phyloP scores from a whole-genome alignment of 1,140 invertebrate species.

The Pachypeltis micranthus region DNA sequence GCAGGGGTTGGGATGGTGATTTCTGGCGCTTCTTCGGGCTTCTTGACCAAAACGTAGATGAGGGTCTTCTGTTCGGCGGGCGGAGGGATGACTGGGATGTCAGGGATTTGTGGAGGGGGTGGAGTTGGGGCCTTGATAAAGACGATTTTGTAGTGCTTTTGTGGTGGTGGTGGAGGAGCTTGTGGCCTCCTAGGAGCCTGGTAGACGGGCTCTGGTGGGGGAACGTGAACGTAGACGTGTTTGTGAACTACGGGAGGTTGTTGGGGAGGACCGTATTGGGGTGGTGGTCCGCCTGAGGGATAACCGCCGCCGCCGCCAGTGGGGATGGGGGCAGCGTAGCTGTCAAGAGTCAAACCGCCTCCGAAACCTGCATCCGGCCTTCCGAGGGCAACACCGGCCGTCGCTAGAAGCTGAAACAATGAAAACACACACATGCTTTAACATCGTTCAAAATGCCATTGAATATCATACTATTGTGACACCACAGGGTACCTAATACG shows the following conservation, averaged over 20 bases:
- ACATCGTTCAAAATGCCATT: too few species aligned
- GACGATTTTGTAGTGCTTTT: slow-evolving; percentile 81
- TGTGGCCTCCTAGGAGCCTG: slow-evolving; percentile 38
- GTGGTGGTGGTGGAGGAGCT: slow-evolving; percentile 46
- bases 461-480: too few species aligned
- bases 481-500: too few species aligned
- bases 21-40: slow-evolving; percentile 67
- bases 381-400: slow-evolving; percentile 24
- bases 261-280: slow-evolving; percentile 56
- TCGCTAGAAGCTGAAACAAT: slow-evolving; percentile 25
- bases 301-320: slow-evolving; percentile 36
- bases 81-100: slow-evolving; percentile 55
- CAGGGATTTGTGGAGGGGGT: slow-evolving; percentile 59
- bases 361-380: slow-evolving; percentile 24
- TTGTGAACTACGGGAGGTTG: slow-evolving; percentile 66
- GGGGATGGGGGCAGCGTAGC: slow-evolving; percentile 30
- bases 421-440: too few species aligned
- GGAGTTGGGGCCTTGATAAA: slow-evolving; percentile 77
- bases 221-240: slow-evolving; percentile 75
- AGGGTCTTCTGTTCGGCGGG: slow-evolving; percentile 77
- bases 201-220: slow-evolving; percentile 67
- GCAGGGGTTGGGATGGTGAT: slow-evolving; percentile 62
- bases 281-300: slow-evolving; percentile 43
- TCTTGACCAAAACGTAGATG: slow-evolving; percentile 80
- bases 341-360: slow-evolving; percentile 27